Base-by-base conservation (phyloP, 2,888 invertebrate species). In the Nemurella pictetii region DNA sequence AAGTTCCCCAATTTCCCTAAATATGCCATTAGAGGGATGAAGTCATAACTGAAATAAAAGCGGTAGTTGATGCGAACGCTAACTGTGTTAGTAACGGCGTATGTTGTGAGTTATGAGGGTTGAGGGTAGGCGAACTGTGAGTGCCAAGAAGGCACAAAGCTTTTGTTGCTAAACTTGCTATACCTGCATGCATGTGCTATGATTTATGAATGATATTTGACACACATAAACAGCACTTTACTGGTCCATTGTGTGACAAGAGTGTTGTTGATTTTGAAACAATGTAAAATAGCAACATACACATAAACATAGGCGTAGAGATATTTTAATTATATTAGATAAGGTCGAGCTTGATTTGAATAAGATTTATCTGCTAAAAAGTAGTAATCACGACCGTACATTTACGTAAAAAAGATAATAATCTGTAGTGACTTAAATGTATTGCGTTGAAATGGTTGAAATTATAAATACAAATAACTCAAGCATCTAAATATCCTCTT, bases 1-100 rank as follows among this genome's bases (percentile, higher is more conserved):
- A 55, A 55, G 55, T 55, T 20, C 4, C 12, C 55, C 12, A 26
- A 75, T 75, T 75, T 75, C 4, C 75, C 15, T 75, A 75, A 75
- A 75, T 75, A 75, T 75, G 28, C 75, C 75, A 75, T 75, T 75
- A 55, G 55, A 55, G 55, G 55, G 55, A 55, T 55, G 15, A 55
- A 55, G 55, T 55, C 55, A 20, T 55, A 20, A 20, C 9, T 3
- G 55, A 12, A 55, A 55, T 55, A 12, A 55, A 3, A 7, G 55
- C 55, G 3, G 55, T 12, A 2, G 15, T 55, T 12, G 55, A 55
- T 20, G 55, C 5, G 20, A 7, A 55, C 1, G 20, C 55, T 55
- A 55, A 55, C 55, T 55, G 55, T 55, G 55, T 55, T 55, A 55
- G 55, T 55, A 55, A 55, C 55, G 55, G 55, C 55, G 20, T 12